Evolutionary conservation across 2,797 vertebrate genomes (phyloP).

Genomic region (Tolypeutes matacus): DNA sequence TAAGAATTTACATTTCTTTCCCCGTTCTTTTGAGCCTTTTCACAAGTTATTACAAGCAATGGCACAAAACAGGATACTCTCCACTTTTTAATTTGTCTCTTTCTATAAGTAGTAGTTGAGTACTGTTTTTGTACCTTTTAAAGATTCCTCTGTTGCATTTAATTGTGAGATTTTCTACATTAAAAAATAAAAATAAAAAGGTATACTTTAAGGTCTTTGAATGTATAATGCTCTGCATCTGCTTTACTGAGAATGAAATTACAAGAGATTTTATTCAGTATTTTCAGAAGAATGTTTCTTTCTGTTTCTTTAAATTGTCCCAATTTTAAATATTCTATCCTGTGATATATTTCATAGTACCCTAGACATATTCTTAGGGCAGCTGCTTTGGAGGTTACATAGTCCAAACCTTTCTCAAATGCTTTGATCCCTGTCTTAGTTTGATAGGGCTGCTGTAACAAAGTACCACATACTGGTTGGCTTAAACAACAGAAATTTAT

Average conservation of each 20-base stretch:
- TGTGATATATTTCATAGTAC: not conserved
- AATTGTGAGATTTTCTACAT: conserved; percentile 37
- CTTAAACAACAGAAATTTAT: too few relatives aligned
- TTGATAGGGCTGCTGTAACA: too few relatives aligned
- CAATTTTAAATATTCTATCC: not conserved
- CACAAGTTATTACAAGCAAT: conserved; percentile 44
- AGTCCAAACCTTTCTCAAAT: not conserved
- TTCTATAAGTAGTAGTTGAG: conserved; percentile 51
- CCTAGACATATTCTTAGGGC: not conserved
- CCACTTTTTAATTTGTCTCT: conserved; percentile 60
- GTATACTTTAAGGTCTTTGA: conserved; percentile 3
- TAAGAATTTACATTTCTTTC: conserved; percentile 72
- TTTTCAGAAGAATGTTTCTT: conserved; percentile 42
- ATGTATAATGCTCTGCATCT: not conserved
- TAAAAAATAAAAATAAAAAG: not conserved
- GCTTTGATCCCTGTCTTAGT: not conserved
- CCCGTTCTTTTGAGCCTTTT: conserved; percentile 65
- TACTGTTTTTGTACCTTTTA: conserved; percentile 50
- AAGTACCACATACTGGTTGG: too few relatives aligned
- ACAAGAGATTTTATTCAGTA: conserved; percentile 31
- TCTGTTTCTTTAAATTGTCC: conserved; percentile 23
- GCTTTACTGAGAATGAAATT: conserved; percentile 63
- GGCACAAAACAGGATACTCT: not conserved
- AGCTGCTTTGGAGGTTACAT: not conserved
- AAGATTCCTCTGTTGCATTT: conserved; percentile 56